phyloP scores from a whole-genome alignment of 2,113 vertebrate species.

The Vidua chalybeata region DNA sequence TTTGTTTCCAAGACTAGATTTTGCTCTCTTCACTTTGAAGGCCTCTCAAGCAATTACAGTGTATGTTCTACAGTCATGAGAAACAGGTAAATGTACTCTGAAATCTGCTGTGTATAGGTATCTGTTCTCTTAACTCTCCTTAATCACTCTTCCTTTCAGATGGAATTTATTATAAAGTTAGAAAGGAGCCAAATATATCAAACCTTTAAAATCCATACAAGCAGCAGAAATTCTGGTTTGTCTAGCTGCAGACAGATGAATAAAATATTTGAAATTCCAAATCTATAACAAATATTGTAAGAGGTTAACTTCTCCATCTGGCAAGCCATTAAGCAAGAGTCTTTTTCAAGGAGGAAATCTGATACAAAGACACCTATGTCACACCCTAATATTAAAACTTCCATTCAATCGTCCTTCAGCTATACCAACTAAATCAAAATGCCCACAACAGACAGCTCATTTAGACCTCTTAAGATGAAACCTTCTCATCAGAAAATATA shows the following conservation, averaged over 20 bases:
- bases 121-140: background rate
- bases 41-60: background rate
- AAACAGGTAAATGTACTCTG: background rate
- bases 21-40: background rate
- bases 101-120: background rate
- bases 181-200: slow-evolving; percentile 5
- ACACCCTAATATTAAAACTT: background rate
- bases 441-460: background rate
- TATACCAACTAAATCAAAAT: background rate
- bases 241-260: background rate
- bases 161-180: background rate
- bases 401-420: background rate
- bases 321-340: background rate
- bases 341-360: background rate
- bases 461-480: background rate
- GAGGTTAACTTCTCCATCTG: background rate
- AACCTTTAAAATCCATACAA: background rate
- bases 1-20: background rate
- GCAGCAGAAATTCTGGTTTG: background rate
- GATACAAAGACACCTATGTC: background rate
- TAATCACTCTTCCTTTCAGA: background rate
- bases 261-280: background rate
- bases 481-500: background rate
- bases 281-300: background rate
- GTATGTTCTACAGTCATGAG: background rate